Evolutionary conservation across 1,140 invertebrate species (phyloP).

Genomic region (Araneus ventricosus): DNA sequence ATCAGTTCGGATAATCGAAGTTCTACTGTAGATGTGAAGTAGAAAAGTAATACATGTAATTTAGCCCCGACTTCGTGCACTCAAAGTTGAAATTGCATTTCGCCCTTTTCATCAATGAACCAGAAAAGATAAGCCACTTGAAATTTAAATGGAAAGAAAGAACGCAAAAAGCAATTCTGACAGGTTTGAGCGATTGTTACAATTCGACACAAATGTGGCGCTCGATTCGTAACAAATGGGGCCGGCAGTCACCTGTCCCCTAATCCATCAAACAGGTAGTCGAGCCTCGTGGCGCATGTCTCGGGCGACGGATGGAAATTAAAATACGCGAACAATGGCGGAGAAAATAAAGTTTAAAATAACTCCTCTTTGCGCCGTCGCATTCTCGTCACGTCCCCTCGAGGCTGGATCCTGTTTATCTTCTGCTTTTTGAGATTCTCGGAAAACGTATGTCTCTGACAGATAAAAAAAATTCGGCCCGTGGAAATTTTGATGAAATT

Average conservation of each 20-base stretch:
- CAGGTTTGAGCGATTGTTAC: not conserved
- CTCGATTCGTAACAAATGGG: not conserved
- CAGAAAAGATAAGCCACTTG: not conserved
- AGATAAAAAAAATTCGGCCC: not conserved
- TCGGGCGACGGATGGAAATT: not conserved
- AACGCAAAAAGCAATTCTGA: not conserved
- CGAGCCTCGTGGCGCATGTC: conserved; percentile 15
- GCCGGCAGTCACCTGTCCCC: not conserved
- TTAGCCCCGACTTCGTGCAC: too few relatives aligned
- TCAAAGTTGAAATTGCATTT: too few relatives aligned
- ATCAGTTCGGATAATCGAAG: too few relatives aligned
- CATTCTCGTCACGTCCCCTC: conserved; percentile 3
- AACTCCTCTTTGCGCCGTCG: not conserved
- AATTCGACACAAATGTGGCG: not conserved
- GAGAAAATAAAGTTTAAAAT: conserved; percentile 10
- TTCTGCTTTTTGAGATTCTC: not conserved
- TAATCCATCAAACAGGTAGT: not conserved
- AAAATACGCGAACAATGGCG: conserved; percentile 10
- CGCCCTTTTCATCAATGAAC: not conserved
- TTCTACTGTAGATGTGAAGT: too few relatives aligned
- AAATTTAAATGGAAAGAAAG: not conserved
- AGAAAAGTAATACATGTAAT: too few relatives aligned
- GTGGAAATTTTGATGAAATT: not conserved
- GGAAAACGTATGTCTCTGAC: not conserved
- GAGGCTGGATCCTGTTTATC: not conserved